Percentiles rank a stretch among this genome's conserved stretches.
phyloP scores from a whole-genome alignment of 1,140 invertebrate genomes.

The Diorhabda elongata region DNA sequence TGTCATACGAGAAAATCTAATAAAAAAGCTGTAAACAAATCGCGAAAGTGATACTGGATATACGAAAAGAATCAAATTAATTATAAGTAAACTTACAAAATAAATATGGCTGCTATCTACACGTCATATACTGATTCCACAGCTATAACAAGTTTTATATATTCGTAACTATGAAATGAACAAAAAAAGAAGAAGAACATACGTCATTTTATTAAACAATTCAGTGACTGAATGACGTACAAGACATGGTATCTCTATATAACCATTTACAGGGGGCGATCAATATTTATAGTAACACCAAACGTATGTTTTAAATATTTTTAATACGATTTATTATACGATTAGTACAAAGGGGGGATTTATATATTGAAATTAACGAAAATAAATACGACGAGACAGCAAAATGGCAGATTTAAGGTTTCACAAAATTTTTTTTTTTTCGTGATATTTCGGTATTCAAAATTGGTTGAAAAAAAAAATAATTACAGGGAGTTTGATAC shows the following conservation, averaged over 20 bases:
- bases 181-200: too few species aligned
- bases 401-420: constrained; percentile 3
- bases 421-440: background rate
- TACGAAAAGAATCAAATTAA: background rate
- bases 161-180: background rate
- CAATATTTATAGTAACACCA: background rate
- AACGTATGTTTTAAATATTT: background rate
- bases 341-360: too few species aligned
- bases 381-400: background rate
- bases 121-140: constrained; percentile 7
- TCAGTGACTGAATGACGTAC: too few species aligned
- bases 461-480: too few species aligned
- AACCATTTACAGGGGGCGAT: background rate
- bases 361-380: too few species aligned
- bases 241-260: too few species aligned
- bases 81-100: background rate
- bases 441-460: too few species aligned
- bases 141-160: background rate
- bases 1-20: background rate
- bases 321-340: background rate
- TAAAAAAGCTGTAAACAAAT: constrained; percentile 13
- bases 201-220: too few species aligned
- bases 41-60: background rate
- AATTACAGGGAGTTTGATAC: too few species aligned
- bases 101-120: constrained; percentile 19